Percentiles rank a stretch among this genome's conserved stretches.
Evolutionary conservation across 2,113 vertebrate species (phyloP).

Genomic region (Rhinogobius similis): DNA sequence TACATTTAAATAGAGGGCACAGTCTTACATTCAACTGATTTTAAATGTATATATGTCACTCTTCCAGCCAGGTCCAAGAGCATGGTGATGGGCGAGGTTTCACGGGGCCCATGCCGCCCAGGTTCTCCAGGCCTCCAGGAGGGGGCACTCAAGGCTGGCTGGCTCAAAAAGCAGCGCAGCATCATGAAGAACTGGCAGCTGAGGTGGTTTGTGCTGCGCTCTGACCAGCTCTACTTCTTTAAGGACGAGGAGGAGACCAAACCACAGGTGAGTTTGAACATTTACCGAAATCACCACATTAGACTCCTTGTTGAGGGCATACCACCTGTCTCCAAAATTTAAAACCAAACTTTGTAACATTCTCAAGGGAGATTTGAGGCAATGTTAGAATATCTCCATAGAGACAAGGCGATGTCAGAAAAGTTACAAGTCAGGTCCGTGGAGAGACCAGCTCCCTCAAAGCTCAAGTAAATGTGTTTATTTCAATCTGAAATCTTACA

Average conservation of each 20-base stretch:
- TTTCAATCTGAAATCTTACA: too few species aligned
- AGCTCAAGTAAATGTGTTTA: too few species aligned
- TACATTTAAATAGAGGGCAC: neutral
- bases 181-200: slow-evolving; percentile 97
- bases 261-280: slow-evolving; percentile 88
- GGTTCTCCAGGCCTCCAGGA: slow-evolving; percentile 80
- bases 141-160: slow-evolving; percentile 87
- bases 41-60: slow-evolving; percentile 33
- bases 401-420: too few species aligned
- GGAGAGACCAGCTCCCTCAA: too few species aligned
- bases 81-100: slow-evolving; percentile 93
- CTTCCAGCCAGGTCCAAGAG: slow-evolving; percentile 89
- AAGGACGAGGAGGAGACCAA: slow-evolving; percentile 94
- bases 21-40: neutral
- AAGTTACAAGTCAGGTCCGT: too few species aligned
- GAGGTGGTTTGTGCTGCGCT: slow-evolving; percentile 90
- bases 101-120: slow-evolving; percentile 66
- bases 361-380: too few species aligned
- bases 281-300: too few species aligned
- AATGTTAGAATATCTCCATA: too few species aligned
- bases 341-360: too few species aligned
- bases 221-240: slow-evolving; percentile 90
- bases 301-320: too few species aligned
- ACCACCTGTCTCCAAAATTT: too few species aligned
- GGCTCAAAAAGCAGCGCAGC: slow-evolving; percentile 92